Evolutionary conservation across 2,888 invertebrate species (phyloP).

Genomic region (Tinea trinotella): DNA sequence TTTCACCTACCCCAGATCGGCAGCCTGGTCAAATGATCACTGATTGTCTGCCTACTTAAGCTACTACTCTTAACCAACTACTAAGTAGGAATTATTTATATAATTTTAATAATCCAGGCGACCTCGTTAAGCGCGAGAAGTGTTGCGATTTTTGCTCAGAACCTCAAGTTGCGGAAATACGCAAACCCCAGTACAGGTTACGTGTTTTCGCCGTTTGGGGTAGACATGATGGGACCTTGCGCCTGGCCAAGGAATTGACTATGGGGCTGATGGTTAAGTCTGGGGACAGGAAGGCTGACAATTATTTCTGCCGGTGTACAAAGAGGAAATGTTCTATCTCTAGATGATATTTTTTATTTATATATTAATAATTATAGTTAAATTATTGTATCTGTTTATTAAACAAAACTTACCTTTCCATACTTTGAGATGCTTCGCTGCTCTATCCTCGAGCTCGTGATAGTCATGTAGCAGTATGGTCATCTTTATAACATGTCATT

Average conservation of each 20-base stretch:
- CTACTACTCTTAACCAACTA: too few relatives aligned
- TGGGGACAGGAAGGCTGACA: too few relatives aligned
- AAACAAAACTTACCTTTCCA: conserved; percentile 52
- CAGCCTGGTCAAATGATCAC: too few relatives aligned
- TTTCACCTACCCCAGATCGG: too few relatives aligned
- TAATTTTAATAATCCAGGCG: too few relatives aligned
- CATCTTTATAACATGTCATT: conserved; percentile 36
- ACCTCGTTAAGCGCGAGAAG: neutral
- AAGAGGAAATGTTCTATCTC: neutral
- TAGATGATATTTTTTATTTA: neutral
- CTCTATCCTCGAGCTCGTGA: conserved; percentile 48
- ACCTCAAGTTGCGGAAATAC: too few relatives aligned
- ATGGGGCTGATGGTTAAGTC: too few relatives aligned
- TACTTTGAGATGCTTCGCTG: conserved; percentile 43
- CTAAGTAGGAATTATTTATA: too few relatives aligned
- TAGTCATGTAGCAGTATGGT: conserved; percentile 53
- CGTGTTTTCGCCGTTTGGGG: neutral
- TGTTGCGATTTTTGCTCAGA: neutral
- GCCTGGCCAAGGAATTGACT: neutral
- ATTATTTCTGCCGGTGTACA: too few relatives aligned
- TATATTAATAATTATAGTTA: neutral
- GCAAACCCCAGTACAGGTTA: neutral
- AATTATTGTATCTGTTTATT: too few relatives aligned
- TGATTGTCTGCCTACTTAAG: too few relatives aligned
- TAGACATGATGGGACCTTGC: too few relatives aligned